A percentile compares a stretch with the other conserved stretches of the same genome.
phyloP scores from a whole-genome alignment of 2,797 vertebrate genomes.

The Enteromius thamalakanensis region DNA sequence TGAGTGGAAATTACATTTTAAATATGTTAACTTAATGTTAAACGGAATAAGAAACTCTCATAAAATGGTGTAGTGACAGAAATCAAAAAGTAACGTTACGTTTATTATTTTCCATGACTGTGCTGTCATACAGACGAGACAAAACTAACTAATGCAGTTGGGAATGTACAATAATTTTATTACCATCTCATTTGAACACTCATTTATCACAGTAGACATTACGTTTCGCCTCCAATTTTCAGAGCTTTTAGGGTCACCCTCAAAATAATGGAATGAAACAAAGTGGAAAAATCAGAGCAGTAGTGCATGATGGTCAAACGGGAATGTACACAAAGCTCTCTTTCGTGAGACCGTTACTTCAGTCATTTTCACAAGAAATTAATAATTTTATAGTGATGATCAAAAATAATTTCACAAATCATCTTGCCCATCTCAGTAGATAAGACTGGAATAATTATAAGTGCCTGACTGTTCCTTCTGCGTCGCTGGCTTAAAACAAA shows the following conservation, averaged over 20 bases:
- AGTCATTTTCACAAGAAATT: neutral
- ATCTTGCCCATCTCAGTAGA: conserved; percentile 14
- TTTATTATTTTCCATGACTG: neutral
- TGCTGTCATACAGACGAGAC: neutral
- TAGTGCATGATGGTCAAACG: neutral
- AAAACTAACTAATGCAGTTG: neutral
- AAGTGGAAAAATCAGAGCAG: conserved; percentile 12
- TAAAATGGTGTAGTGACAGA: too few species aligned
- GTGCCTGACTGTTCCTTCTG: neutral
- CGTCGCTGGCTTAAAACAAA: conserved; percentile 35
- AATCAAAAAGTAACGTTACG: neutral
- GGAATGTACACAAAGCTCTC: conserved; percentile 35
- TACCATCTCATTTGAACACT: conserved; percentile 41
- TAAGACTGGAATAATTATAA: conserved; percentile 33
- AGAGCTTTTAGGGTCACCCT: conserved; percentile 20
- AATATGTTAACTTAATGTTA: neutral
- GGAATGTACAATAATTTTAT: conserved; percentile 52
- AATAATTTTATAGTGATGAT: conserved; percentile 7
- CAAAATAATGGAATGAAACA: conserved; percentile 37
- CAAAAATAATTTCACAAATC: neutral
- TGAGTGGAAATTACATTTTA: neutral
- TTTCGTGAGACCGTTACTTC: neutral
- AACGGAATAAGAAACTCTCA: neutral
- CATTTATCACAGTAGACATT: conserved; percentile 19
- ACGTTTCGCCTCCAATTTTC: neutral